These are phyloP conservation scores for Diarsia brunnea DNA, from an alignment of 2,888 invertebrate species.

Conservation along the genomic window DNA sequence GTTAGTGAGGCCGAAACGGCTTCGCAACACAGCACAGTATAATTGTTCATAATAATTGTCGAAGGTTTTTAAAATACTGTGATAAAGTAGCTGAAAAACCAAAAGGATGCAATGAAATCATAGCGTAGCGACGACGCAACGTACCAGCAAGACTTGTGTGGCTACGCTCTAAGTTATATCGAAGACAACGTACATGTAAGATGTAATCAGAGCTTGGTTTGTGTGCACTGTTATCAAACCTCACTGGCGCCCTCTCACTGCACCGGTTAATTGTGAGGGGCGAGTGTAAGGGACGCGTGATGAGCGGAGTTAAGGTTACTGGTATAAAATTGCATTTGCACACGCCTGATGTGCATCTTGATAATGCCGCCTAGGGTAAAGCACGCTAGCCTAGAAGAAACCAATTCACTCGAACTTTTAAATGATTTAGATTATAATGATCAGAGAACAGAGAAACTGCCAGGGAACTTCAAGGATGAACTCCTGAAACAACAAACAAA, in stretches of 20 bases:
- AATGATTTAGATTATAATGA: no score
- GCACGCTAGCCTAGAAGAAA: no score
- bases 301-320: neutral
- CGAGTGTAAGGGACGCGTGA: slow-evolving; percentile 42
- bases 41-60: neutral
- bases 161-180: slow-evolving; percentile 36
- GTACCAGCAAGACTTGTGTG: neutral
- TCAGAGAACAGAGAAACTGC: no score
- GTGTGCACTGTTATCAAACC: slow-evolving; percentile 76
- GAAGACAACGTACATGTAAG: slow-evolving; percentile 57
- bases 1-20: no score
- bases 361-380: no score
- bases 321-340: no score
- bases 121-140: neutral
- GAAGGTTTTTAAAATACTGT: neutral
- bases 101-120: neutral
- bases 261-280: slow-evolving; percentile 73
- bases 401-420: no score
- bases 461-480: no score
- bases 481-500: no score
- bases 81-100: no score
- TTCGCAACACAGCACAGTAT: neutral
- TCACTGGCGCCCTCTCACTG: slow-evolving; percentile 67
- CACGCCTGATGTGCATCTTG: no score
- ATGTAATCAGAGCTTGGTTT: slow-evolving; percentile 73